Evolutionary conservation across 2,888 invertebrate species (phyloP).

Genomic region (Notocelia uddmanniana): DNA sequence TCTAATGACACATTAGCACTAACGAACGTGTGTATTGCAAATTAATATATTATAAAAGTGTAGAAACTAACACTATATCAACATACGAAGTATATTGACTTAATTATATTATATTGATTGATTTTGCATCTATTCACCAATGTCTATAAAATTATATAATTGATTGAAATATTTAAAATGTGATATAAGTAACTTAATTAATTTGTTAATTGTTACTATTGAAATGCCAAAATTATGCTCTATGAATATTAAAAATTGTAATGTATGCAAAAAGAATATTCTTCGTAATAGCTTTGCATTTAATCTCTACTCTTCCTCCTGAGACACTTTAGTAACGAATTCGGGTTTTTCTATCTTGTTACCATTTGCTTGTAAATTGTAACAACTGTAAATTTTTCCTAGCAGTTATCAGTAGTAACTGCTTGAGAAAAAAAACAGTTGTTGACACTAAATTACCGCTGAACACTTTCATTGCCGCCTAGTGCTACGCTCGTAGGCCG

Average conservation of each 20-base stretch:
- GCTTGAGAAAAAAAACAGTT: too few species aligned
- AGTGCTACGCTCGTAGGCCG: too few species aligned
- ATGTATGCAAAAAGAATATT: neutral
- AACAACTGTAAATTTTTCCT: too few species aligned
- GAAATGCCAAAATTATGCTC: constrained; percentile 11
- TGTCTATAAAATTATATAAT: constrained; percentile 6
- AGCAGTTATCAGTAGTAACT: too few species aligned
- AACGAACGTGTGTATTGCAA: neutral
- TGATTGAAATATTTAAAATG: neutral
- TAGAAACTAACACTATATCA: constrained; percentile 24
- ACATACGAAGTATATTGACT: constrained; percentile 12
- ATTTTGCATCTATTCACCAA: constrained; percentile 14
- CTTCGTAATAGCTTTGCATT: neutral
- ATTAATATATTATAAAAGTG: neutral
- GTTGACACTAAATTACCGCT: too few species aligned
- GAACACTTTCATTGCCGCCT: too few species aligned
- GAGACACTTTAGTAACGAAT: neutral
- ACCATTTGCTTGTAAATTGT: too few species aligned
- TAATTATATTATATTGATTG: neutral
- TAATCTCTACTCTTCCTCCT: neutral
- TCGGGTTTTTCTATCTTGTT: too few species aligned
- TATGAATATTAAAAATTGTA: neutral
- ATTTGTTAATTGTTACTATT: constrained; percentile 11
- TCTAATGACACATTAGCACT: neutral
- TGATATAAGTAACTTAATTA: constrained; percentile 10